Evolutionary conservation across 2,888 invertebrate species (phyloP), one percentile per base, ranked within the genome.

Genomic region (Coelopa pilipes): DNA sequence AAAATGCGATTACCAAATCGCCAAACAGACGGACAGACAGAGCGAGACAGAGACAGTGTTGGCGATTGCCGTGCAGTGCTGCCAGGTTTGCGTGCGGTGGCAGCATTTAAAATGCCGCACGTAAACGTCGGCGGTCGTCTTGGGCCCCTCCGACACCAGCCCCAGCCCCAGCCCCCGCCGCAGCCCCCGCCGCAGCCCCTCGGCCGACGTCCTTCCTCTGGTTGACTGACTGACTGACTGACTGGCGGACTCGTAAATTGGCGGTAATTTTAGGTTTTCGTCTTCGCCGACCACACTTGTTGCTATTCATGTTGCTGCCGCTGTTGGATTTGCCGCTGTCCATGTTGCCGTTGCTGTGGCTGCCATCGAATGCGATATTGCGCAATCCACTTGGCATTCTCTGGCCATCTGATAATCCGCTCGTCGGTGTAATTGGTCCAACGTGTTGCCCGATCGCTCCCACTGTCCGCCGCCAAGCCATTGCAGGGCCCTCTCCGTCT

Each of bases 181-280:
- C n/a, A n/a, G n/a, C n/a, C n/a, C n/a, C n/a, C n/a, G n/a, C n/a
- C n/a, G n/a, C 34, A 34, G 7, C 34, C 34, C 34, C 34, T 34
- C 34, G 34, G 7, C 2, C 34, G 34, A 34, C 34, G 0, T 9
- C 13, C n/a, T 47, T 47, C 19, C 19, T 5, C 17, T 57, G 19
- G 57, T n/a, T 46, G 46, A 69, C 59, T 59, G 71, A 53, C 49
- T 62, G 70, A 62, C 55, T 49, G 49, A 62, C 70, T 63, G 70
- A 34, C 34, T 62, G 62, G n/a, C 19, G 81, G 81, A 83, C 82
- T 81, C 81, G 81, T 81, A 84, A 83, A 82, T 82, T 83, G 84
- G 82, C 80, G 79, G 81, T 84, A 83, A 82, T 83, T 82, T 81
- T 77, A 81, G 80, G 80, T 81, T 76, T 78, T 34, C 19, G 63